These are phyloP conservation scores for Tadarida brasiliensis DNA, from an alignment of 2,797 vertebrate genomes.

Conservation along the genomic window DNA sequence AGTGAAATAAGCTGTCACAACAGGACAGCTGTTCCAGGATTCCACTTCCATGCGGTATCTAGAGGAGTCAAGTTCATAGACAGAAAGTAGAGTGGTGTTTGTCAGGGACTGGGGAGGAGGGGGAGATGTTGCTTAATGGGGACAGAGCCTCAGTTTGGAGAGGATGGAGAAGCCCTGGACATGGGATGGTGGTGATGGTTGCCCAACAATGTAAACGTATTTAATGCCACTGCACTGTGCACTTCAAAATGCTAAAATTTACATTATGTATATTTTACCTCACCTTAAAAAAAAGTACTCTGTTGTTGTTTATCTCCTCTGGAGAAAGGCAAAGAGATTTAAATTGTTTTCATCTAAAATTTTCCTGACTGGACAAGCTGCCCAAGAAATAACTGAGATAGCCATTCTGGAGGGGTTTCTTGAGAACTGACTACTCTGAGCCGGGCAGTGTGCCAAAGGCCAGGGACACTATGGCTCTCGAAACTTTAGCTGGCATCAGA, in stretches of 20 bases:
- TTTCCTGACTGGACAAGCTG: not conserved
- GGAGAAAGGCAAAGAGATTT: not conserved
- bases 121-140: not conserved
- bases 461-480: not conserved
- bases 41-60: not conserved
- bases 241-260: not conserved
- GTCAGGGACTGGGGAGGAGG: fast-evolving
- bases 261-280: not conserved
- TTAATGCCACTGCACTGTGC: not conserved
- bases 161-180: not conserved
- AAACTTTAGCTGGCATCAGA: not conserved
- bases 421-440: not conserved
- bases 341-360: not conserved
- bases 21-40: not conserved
- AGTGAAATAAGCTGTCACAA: not conserved
- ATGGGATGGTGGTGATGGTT: fast-evolving
- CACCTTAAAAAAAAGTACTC: not conserved
- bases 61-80: not conserved
- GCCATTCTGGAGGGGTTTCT: not conserved
- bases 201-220: not conserved
- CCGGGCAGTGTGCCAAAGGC: not conserved
- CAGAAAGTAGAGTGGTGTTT: not conserved
- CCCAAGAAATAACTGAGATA: not conserved
- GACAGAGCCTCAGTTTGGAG: not conserved
- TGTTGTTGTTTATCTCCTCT: not conserved